phyloP scores from a whole-genome alignment of 2,888 invertebrate species.

The Ophion ventricosus region DNA sequence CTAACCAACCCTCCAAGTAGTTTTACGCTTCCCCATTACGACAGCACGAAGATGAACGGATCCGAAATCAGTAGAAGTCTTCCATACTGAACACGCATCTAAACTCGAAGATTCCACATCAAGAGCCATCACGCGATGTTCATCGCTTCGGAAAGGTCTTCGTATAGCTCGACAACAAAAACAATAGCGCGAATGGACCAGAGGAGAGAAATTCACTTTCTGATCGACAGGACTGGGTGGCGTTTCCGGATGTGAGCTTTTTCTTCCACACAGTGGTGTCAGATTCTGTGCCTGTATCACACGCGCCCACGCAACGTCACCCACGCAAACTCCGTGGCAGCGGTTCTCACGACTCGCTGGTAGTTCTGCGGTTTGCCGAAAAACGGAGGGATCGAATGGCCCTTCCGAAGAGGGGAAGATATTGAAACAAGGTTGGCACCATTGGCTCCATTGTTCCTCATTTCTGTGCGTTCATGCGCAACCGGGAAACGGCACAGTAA shows the following conservation, averaged over 20 bases:
- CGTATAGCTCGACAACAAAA: neutral
- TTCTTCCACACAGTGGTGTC: neutral
- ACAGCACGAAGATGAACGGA: too few relatives aligned
- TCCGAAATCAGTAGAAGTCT: too few relatives aligned
- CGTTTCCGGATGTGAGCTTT: neutral
- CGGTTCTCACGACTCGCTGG: conserved; percentile 15
- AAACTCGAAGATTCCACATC: too few relatives aligned
- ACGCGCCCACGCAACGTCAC: conserved; percentile 25
- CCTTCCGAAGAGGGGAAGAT: neutral
- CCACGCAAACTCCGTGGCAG: neutral
- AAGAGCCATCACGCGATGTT: too few relatives aligned
- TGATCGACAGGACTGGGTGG: neutral
- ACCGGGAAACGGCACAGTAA: conserved; percentile 1
- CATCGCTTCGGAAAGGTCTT: neutral
- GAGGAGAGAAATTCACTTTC: neutral
- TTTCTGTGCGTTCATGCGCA: neutral
- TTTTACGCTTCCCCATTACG: too few relatives aligned
- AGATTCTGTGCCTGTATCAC: neutral
- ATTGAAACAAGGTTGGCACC: neutral
- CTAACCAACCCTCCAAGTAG: too few relatives aligned
- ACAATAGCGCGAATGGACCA: neutral
- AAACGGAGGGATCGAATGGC: neutral
- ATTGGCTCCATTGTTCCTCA: neutral
- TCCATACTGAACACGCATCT: too few relatives aligned
- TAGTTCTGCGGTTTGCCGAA: neutral